These are phyloP conservation scores for Meriones psammophilus DNA, from an alignment of 2,797 vertebrate genomes.

Conservation along the genomic window DNA sequence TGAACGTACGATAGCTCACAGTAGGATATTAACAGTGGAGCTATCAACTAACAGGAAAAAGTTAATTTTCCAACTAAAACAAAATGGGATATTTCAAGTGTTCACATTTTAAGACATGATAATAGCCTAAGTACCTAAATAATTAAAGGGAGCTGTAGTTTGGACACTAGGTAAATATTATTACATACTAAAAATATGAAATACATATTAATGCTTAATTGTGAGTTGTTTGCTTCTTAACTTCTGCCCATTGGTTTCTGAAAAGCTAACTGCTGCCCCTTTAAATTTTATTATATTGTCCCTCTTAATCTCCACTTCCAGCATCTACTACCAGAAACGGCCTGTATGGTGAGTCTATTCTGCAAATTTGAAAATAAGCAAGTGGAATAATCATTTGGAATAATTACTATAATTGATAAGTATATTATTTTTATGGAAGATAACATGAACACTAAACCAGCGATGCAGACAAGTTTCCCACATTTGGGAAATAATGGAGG, in stretches of 20 bases:
- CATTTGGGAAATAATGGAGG: not conserved
- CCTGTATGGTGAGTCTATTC: not conserved
- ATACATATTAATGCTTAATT: not conserved
- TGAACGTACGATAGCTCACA: not conserved
- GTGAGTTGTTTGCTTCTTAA: not conserved
- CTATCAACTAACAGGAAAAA: not conserved
- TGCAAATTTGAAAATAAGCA: conserved; percentile 25
- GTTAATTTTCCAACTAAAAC: not conserved
- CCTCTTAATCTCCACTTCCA: not conserved
- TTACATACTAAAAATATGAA: not conserved
- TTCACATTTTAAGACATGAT: conserved; percentile 26
- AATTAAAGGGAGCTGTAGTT: conserved; percentile 24
- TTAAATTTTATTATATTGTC: conserved; percentile 1
- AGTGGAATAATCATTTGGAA: conserved; percentile 22
- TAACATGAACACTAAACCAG: not conserved
- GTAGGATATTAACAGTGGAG: conserved; percentile 9
- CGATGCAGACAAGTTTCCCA: not conserved
- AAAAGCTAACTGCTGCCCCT: not conserved
- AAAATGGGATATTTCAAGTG: not conserved
- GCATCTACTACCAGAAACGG: not conserved
- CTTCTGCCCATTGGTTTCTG: not conserved
- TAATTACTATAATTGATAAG: not conserved
- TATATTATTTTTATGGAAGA: not conserved
- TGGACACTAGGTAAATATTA: not conserved
- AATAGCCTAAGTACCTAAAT: not conserved